phyloP scores from a whole-genome alignment of 2,113 vertebrate species.

The Saccopteryx bilineata region DNA sequence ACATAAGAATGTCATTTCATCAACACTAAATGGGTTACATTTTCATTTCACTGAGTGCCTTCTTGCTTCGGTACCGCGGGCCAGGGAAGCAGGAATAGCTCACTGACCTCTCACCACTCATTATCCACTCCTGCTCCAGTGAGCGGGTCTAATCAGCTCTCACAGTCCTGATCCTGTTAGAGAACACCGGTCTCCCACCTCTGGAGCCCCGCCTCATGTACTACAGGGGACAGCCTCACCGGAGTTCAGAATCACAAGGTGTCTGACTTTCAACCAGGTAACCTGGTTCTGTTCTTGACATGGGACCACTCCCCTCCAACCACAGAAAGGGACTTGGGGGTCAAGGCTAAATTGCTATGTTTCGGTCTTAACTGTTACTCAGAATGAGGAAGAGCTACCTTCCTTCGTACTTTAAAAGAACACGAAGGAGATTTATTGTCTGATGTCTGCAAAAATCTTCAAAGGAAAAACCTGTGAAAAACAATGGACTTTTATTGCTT shows the following conservation, averaged over 20 bases:
- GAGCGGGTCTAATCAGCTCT: slow-evolving; percentile 60
- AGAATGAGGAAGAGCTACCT: not conserved
- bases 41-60: slow-evolving; percentile 81
- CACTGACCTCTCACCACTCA: slow-evolving; percentile 65
- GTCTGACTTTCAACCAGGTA: not conserved
- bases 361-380: not conserved
- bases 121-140: slow-evolving; percentile 57
- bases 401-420: slow-evolving; percentile 50
- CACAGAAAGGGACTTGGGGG: not conserved
- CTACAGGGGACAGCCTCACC: not conserved
- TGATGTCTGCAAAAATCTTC: slow-evolving; percentile 59
- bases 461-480: slow-evolving; percentile 67
- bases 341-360: not conserved
- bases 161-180: slow-evolving; percentile 65
- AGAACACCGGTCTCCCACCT: slow-evolving; percentile 60
- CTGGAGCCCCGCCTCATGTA: slow-evolving; percentile 46
- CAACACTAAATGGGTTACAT: slow-evolving; percentile 78
- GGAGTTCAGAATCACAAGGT: not conserved
- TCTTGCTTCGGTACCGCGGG: slow-evolving; percentile 34
- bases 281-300: not conserved
- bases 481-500: slow-evolving; percentile 68
- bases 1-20: slow-evolving; percentile 76
- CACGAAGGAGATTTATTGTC: slow-evolving; percentile 54
- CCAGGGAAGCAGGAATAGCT: slow-evolving; percentile 8
- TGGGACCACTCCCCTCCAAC: not conserved